Evolutionary conservation across 53 echinoderm and acorn worm species (phyloP).

Genomic region (Crossaster papposus): DNA sequence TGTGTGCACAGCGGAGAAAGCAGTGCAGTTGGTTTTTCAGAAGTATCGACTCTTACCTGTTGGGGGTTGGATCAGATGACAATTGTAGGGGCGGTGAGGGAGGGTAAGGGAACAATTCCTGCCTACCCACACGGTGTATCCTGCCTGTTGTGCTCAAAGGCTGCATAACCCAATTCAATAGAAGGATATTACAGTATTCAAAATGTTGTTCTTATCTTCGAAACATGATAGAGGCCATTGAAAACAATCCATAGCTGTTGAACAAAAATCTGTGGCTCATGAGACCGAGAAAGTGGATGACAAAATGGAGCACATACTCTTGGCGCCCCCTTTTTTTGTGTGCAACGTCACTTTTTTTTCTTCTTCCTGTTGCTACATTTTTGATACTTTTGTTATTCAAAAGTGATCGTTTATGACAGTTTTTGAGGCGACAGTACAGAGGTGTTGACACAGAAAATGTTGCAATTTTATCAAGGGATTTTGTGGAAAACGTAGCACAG

Average conservation of each 20-base stretch:
- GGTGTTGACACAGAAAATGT: background rate
- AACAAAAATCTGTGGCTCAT: background rate
- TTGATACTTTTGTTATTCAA: no score
- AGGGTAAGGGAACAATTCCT: slow-evolving; percentile 29
- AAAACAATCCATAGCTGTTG: background rate
- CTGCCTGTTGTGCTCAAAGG: slow-evolving; percentile 30
- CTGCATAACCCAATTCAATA: slow-evolving; percentile 25
- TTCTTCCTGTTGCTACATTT: no score
- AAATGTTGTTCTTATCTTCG: slow-evolving; percentile 47
- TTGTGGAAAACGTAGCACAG: background rate
- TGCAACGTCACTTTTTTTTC: no score
- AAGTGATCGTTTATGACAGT: no score
- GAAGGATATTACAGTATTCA: slow-evolving; percentile 44
- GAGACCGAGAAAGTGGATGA: background rate
- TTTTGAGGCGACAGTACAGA: no score
- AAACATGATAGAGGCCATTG: slow-evolving; percentile 42
- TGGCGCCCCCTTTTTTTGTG: no score
- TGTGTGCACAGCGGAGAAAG: slow-evolving; percentile 46
- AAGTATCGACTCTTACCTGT: slow-evolving; percentile 43
- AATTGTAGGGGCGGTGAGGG: slow-evolving; percentile 56
- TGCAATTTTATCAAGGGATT: slow-evolving; percentile 8
- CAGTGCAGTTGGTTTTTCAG: slow-evolving; percentile 38
- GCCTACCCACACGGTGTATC: slow-evolving; percentile 42
- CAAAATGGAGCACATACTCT: background rate
- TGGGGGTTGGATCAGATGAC: slow-evolving; percentile 56